Base-by-base conservation (phyloP, 2,797 vertebrate species). In the Centroberyx gerrardi region DNA sequence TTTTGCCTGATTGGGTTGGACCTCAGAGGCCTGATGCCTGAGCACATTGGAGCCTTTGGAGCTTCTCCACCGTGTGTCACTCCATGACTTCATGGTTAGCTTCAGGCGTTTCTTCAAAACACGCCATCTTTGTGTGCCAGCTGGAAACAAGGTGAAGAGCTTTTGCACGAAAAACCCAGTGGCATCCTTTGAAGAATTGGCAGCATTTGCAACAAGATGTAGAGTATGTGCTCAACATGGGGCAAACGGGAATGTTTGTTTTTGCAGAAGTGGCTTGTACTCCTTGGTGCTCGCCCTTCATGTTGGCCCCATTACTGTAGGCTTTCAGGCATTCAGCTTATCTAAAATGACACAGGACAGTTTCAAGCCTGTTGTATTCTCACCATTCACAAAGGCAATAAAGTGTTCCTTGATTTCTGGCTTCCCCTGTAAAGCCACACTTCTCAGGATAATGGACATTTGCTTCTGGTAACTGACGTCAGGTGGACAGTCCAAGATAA, bases 151-250 rank as follows among this genome's bases (percentile, higher is more conserved):
- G 10, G 38, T 10, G 12, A 40, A 40, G 38, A 40, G 38, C 38
- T 40, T 72, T 59, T 78, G 74, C 40, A 74, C 70, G 49, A 82
- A 75, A 61, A 70, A 60, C 2, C 59, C 22, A 63, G n/a, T 42
- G 18, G 78, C 64, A 71, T 69, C 55, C 62, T 48, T 42, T 44
- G 65, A 70, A 13, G 62, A 60, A 66, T 77, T 76, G 28, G 78
- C 70, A 61, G 74, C 61, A 74, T 84, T 66, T 66, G 49, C 69
- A 54, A 81, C 60, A 12, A 78, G 59, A 28, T 72, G 79, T 33
- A 73, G 15, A 1, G 72, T 76, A 15, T 66, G 36, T 64, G 74
- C 72, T 33, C 59, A 70, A 72, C 59, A 82, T 15, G 56, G 62
- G 48, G 78, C 51, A 13, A 71, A 72, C 18, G 59, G 14, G 6